Base-by-base conservation (phyloP, 2,888 invertebrate species). In the Gisinianus flammeolus region DNA sequence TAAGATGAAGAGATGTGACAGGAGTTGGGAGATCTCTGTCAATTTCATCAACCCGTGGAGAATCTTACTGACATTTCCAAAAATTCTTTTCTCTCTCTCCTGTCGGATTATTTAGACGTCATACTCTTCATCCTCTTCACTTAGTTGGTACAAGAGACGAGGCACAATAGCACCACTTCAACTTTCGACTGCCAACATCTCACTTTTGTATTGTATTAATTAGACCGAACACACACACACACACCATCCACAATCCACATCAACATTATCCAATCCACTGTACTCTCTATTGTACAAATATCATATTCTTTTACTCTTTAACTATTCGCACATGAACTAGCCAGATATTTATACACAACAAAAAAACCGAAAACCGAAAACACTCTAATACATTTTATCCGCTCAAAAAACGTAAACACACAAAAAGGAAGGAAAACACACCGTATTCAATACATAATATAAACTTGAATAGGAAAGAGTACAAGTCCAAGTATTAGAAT, bases 61-160 rank as follows among this genome's bases (percentile, higher is more conserved):
- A 85, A 85, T 83, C 85, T 83, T 71, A 77, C 85, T 85, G 85
- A 85, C 84, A 84, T 81, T 83, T 85, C 80, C 77, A 80, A 64
- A 77, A 79, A 70, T 76, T 66, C 58, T 31, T 58, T 64, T 35
- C 69, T 75, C 66, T 58, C 68, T 58, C 58, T 35, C 31, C 71
- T 69, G 72, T 74, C 73, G 64, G 73, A 74, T 79, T 81, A 82
- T 82, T 82, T 82, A 82, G 82, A 82, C 82, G 82, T 82, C 82
- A 82, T 82, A 73, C 74, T 67, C 76, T 35, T 54, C 75, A 69
- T 44, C 64, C 74, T 66, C 71, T 24, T 66, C 78, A 64, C 70
- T 70, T 77, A 77, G 77, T 77, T 62, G 71, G 24, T 58, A 71
- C 77, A 77, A 77, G 77, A 72, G 52, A 35, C 71, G 35, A 64